These are phyloP conservation scores for Otus scops DNA, from an alignment of 2,797 vertebrate species.

Conservation along the genomic window DNA sequence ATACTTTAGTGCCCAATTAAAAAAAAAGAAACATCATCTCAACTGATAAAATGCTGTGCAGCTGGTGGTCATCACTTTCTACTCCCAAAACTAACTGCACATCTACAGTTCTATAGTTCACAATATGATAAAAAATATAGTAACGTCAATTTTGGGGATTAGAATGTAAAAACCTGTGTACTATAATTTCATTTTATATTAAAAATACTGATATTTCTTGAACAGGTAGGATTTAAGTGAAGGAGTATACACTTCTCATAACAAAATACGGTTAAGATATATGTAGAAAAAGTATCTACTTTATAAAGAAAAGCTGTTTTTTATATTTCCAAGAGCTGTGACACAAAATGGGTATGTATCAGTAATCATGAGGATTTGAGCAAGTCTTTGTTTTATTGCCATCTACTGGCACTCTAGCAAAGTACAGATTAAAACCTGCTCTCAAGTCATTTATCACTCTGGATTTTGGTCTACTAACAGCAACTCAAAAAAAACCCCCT, in stretches of 20 bases:
- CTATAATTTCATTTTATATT: not conserved
- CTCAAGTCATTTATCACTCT: not conserved
- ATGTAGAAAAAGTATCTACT: not conserved
- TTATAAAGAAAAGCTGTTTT: not conserved
- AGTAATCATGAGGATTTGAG: not conserved
- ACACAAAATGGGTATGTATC: rapidly evolving
- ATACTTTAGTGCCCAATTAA: not conserved
- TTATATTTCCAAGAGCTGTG: not conserved
- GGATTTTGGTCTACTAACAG: not conserved
- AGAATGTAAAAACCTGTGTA: not conserved
- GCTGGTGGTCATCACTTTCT: not conserved
- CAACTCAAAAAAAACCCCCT: not conserved
- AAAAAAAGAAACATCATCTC: not conserved
- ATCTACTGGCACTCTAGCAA: slow-evolving; percentile 46
- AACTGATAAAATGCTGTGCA: not conserved
- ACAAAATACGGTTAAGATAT: not conserved
- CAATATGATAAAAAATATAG: not conserved
- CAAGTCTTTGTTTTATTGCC: slow-evolving; percentile 60
- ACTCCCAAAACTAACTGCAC: not conserved
- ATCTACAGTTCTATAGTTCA: not conserved
- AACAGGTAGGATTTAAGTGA: not conserved
- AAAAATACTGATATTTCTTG: not conserved
- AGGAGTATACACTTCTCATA: not conserved
- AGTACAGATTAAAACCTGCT: not conserved
- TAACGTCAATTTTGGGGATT: not conserved